These are phyloP conservation scores for Pampus argenteus DNA, from an alignment of 2,797 vertebrate species.

Conservation along the genomic window DNA sequence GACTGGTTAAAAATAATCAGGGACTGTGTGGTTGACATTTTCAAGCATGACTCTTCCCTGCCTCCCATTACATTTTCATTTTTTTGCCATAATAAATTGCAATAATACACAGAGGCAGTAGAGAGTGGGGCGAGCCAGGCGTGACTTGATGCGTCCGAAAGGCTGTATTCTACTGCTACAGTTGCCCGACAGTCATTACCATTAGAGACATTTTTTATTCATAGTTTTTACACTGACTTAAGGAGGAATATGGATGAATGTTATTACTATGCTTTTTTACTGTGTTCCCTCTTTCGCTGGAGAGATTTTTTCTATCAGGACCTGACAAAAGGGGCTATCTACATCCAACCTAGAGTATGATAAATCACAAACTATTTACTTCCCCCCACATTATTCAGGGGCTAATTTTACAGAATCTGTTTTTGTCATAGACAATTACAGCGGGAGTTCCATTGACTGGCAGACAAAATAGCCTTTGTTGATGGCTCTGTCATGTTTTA, in stretches of 20 bases:
- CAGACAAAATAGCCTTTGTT: conserved; percentile 90
- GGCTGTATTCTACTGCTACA: conserved; percentile 73
- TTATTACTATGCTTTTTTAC: conserved; percentile 84
- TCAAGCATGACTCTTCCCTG: conserved; percentile 85
- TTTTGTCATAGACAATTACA: conserved; percentile 90
- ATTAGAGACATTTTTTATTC: conserved; percentile 86
- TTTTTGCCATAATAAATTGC: conserved; percentile 87
- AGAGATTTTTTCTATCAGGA: conserved; percentile 82
- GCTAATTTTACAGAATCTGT: conserved; percentile 89
- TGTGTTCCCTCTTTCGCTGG: conserved; percentile 63
- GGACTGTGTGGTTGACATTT: conserved; percentile 85
- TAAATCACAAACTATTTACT: conserved; percentile 89
- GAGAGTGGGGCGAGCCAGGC: conserved; percentile 78
- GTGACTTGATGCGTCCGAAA: conserved; percentile 80
- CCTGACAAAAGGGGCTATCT: conserved; percentile 84
- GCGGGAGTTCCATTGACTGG: conserved; percentile 84
- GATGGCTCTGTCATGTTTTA: conserved; percentile 89
- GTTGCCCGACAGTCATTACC: conserved; percentile 83
- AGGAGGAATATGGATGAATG: conserved; percentile 86
- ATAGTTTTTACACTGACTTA: conserved; percentile 86
- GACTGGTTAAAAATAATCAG: conserved; percentile 84
- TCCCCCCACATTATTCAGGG: conserved; percentile 83
- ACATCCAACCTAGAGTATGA: conserved; percentile 85
- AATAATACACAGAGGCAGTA: conserved; percentile 82
- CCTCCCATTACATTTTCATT: conserved; percentile 84